phyloP scores from a whole-genome alignment of 2,888 invertebrate genomes.

The Priocnemis perturbator region DNA sequence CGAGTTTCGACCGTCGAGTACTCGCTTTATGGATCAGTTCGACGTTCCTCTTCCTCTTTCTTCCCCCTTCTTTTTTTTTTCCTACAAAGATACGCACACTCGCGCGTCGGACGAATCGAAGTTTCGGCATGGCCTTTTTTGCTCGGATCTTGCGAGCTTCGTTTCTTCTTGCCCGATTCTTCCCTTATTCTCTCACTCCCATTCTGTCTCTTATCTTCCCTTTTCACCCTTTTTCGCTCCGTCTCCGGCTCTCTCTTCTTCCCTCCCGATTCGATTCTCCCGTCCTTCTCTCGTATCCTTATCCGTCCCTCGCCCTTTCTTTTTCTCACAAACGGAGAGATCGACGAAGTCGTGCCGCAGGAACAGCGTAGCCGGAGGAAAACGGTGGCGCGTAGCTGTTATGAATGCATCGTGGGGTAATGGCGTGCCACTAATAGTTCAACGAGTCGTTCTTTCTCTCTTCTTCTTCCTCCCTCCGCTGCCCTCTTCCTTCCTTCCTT shows the following conservation, averaged over 20 bases:
- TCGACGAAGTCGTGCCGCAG: constrained; percentile 1
- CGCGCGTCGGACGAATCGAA: constrained; percentile 1
- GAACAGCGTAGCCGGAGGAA: constrained; percentile 23
- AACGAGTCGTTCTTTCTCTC: constrained; percentile 55
- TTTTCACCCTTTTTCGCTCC: not conserved
- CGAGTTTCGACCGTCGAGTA: too few species aligned
- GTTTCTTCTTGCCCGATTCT: not conserved
- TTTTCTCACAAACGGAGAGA: not conserved
- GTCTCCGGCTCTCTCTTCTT: not conserved
- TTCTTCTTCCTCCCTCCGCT: constrained; percentile 1
- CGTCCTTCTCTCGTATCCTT: not conserved
- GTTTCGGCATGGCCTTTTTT: not conserved
- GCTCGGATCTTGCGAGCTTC: not conserved
- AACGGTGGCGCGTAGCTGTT: constrained; percentile 40
- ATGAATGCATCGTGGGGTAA: constrained; percentile 60
- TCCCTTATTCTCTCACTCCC: not conserved
- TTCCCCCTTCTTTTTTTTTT: not conserved
- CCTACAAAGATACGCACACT: not conserved
- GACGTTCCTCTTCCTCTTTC: not conserved
- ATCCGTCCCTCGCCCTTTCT: not conserved
- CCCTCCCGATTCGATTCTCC: not conserved
- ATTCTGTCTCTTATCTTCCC: not conserved
- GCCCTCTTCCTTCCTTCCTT: constrained; percentile 14
- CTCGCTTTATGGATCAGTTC: too few species aligned
- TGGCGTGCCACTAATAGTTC: constrained; percentile 64